These are phyloP conservation scores for Otocyon megalotis DNA, from an alignment of 2,113 vertebrate genomes.

Conservation along the genomic window DNA sequence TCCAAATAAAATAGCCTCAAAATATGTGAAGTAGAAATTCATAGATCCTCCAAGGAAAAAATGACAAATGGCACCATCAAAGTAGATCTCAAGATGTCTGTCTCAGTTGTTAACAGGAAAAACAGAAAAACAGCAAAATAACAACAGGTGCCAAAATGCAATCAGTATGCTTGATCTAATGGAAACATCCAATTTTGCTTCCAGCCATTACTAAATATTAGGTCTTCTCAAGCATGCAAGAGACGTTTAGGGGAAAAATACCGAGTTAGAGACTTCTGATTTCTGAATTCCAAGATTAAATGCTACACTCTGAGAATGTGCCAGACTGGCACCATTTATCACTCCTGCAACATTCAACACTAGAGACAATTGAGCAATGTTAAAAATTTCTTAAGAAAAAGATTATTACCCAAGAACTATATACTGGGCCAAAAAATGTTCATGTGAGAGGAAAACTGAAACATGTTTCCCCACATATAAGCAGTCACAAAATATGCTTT, in stretches of 20 bases:
- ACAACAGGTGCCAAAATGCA: background rate
- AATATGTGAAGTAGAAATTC: background rate
- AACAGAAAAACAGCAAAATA: background rate
- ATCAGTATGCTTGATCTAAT: background rate
- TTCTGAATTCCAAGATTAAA: conserved; percentile 45
- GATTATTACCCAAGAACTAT: conserved; percentile 54
- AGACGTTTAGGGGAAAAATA: background rate
- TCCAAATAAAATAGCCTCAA: background rate
- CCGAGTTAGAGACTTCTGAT: background rate
- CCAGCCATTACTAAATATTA: background rate
- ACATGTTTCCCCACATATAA: background rate
- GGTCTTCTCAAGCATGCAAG: background rate
- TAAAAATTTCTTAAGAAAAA: conserved; percentile 37
- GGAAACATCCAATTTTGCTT: conserved; percentile 13
- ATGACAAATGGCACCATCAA: background rate
- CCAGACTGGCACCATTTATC: background rate
- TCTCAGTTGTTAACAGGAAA: background rate
- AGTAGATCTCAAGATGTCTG: background rate
- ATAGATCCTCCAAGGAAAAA: background rate
- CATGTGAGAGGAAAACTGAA: conserved; percentile 33
- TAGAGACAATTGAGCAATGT: conserved; percentile 37
- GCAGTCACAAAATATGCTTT: background rate
- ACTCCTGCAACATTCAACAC: background rate
- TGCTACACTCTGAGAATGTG: background rate
- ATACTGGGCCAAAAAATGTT: conserved; percentile 50